Conservation (phyloP, 2,113 vertebrate genomes). For the Erythrocercus mccallii region DNA sequence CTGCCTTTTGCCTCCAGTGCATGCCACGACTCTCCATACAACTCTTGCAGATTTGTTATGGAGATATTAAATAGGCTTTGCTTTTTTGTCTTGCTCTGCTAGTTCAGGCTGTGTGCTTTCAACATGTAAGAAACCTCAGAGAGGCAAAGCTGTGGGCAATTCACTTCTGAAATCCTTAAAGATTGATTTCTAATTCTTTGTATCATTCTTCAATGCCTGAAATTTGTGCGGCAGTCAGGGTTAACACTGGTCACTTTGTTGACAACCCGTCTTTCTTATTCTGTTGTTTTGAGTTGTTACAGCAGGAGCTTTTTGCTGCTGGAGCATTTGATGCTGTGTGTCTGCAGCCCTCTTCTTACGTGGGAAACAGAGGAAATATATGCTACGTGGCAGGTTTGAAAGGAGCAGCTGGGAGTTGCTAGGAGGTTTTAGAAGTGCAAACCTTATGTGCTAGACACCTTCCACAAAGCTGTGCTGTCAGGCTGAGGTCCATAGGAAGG, state of each 20-base stretch:
- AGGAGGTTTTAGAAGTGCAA: background rate
- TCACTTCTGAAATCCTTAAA: background rate
- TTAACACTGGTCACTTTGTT: background rate
- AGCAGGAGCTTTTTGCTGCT: background rate
- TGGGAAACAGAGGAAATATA: background rate
- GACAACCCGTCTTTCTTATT: background rate
- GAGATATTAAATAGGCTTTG: background rate
- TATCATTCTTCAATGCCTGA: background rate
- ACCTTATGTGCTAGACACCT: background rate
- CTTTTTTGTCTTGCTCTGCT: background rate
- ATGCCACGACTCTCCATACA: background rate
- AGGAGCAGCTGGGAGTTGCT: background rate
- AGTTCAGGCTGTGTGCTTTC: background rate
- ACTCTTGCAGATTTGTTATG: background rate
- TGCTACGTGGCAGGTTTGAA: background rate
- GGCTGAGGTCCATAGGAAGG: background rate
- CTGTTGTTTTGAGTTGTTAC: background rate
- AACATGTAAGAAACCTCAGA: background rate
- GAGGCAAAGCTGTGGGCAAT: background rate
- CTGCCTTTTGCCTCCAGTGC: background rate
- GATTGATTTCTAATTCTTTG: background rate
- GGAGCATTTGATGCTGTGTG: fast-evolving
- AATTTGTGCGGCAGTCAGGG: background rate
- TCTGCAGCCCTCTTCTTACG: background rate
- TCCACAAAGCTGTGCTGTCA: background rate